phyloP scores from a whole-genome alignment of 35 echinoderm and acorn worm species.

The Lytechinus variegatus region DNA sequence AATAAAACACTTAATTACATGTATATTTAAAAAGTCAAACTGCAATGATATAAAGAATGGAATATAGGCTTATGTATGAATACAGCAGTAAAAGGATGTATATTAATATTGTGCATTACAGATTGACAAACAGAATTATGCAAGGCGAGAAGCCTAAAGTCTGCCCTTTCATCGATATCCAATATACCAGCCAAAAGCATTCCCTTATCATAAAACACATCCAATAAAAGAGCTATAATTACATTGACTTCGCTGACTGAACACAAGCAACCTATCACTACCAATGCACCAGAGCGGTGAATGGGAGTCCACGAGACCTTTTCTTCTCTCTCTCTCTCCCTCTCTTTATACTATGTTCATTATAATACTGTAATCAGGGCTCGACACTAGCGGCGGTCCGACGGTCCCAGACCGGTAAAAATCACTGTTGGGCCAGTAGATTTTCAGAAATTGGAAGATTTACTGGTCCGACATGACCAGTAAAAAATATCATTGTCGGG shows the following conservation, averaged over 20 bases:
- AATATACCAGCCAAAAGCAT: background rate
- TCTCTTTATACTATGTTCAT: too few species aligned
- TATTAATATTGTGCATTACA: background rate
- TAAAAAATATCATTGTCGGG: too few species aligned
- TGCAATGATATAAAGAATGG: background rate
- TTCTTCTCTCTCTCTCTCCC: background rate
- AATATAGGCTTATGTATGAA: background rate
- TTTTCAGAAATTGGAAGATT: too few species aligned
- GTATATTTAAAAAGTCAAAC: too few species aligned
- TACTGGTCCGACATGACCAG: too few species aligned
- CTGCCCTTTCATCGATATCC: background rate
- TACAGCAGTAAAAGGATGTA: background rate
- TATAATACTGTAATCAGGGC: too few species aligned
- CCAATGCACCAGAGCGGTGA: background rate
- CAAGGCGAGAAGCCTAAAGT: background rate
- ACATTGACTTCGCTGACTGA: background rate
- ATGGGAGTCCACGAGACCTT: background rate
- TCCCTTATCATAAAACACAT: background rate
- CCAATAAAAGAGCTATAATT: slow-evolving; percentile 20
- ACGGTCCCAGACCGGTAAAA: too few species aligned
- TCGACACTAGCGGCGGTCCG: too few species aligned
- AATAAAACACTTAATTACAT: too few species aligned
- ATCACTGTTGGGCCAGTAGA: too few species aligned
- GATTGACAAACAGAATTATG: background rate
- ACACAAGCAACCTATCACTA: background rate